Conservation (phyloP, 2,888 invertebrate genomes). For the Scaptodrosophila latifasciaeformis region DNA sequence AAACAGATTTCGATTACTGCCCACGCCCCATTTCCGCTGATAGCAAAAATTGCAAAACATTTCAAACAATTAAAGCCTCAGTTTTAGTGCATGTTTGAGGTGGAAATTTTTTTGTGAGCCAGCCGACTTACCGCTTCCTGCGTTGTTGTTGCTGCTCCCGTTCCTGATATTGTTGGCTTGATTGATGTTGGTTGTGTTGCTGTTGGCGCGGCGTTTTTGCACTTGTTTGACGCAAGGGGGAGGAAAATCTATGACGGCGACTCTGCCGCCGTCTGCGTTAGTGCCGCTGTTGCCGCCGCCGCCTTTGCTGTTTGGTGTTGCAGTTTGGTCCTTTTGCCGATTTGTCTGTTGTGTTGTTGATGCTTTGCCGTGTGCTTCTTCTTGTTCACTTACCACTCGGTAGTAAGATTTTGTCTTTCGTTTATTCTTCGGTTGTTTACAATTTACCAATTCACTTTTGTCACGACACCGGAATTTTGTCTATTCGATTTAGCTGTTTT, state of each 20-base stretch:
- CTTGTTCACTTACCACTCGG: no score
- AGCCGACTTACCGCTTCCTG: slow-evolving; percentile 60
- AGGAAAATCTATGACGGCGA: neutral
- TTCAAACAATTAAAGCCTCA: no score
- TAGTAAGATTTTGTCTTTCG: slow-evolving; percentile 1
- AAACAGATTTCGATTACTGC: no score
- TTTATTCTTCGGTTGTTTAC: neutral
- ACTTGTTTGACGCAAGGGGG: neutral
- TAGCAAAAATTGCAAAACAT: no score
- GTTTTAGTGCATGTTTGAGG: neutral
- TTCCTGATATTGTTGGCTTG: neutral
- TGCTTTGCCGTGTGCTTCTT: slow-evolving; percentile 10
- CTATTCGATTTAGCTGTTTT: slow-evolving; percentile 24
- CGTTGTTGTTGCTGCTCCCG: slow-evolving; percentile 23
- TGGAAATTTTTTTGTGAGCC: neutral
- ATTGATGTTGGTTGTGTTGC: slow-evolving; percentile 13
- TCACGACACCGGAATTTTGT: slow-evolving; percentile 9
- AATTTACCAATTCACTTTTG: slow-evolving; percentile 7
- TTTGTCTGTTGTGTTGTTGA: neutral
- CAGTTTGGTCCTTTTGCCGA: neutral
- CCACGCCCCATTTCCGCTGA: no score
- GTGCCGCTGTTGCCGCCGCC: no score
- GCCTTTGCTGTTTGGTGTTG: neutral
- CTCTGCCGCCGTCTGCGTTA: neutral
- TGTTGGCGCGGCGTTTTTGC: slow-evolving; percentile 30